phyloP scores from a whole-genome alignment of 2,113 vertebrate species.

The Chiloscyllium plagiosum region DNA sequence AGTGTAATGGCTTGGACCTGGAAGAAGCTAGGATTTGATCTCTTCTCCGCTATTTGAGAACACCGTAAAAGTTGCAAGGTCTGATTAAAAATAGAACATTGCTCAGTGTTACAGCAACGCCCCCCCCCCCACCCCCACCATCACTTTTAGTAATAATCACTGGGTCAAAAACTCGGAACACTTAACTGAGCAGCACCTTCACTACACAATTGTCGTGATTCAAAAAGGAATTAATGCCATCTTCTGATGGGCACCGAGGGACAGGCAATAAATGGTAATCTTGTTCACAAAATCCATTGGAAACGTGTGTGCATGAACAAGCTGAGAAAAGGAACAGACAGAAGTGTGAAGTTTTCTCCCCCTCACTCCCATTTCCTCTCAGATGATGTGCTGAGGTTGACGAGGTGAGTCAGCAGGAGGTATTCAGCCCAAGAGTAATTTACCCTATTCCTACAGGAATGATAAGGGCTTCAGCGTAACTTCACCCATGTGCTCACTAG shows the following conservation, averaged over 20 bases:
- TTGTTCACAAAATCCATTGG: background rate
- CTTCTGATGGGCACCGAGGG: background rate
- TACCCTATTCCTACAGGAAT: background rate
- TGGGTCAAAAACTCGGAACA: background rate
- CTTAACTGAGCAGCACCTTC: background rate
- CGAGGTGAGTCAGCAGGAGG: too few species aligned
- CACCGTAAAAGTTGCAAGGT: background rate
- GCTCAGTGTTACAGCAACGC: background rate
- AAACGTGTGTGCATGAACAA: background rate
- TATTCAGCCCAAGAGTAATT: background rate
- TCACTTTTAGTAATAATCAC: background rate
- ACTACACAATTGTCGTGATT: background rate
- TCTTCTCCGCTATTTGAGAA: background rate
- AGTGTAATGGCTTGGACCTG: background rate
- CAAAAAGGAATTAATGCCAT: background rate
- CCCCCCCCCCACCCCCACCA: too few species aligned
- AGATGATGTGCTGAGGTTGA: background rate
- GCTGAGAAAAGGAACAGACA: background rate
- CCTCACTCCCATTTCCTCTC: background rate
- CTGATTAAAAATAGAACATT: background rate
- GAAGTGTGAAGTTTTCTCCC: background rate
- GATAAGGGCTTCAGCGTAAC: background rate
- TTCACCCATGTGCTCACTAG: background rate
- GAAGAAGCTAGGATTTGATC: background rate
- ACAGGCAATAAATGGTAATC: background rate